These are phyloP conservation scores for Deroptyus accipitrinus DNA, from an alignment of 2,113 vertebrate genomes.

Conservation along the genomic window DNA sequence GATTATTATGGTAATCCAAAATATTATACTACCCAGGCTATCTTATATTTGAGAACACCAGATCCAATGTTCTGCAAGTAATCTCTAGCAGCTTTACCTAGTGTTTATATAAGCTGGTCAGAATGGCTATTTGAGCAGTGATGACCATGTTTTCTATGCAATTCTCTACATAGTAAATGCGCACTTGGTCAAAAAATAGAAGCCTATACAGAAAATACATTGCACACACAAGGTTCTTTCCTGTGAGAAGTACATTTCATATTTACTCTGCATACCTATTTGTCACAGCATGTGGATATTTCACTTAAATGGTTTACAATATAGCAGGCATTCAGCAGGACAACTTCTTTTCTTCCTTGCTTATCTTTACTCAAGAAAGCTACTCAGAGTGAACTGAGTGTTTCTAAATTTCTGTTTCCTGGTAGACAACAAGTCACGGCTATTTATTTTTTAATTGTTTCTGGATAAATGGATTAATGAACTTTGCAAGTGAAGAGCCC, in stretches of 20 bases:
- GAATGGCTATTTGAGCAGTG: conserved; percentile 9
- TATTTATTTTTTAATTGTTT: neutral
- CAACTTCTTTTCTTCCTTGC: neutral
- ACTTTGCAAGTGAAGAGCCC: neutral
- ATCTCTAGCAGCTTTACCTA: conserved; percentile 77
- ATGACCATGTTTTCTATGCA: neutral
- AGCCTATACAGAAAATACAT: neutral
- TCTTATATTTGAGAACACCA: conserved; percentile 85
- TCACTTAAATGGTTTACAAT: neutral
- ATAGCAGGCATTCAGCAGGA: neutral
- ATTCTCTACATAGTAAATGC: neutral
- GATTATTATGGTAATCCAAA: conserved; percentile 95
- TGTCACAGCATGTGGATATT: neutral
- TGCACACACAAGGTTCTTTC: neutral
- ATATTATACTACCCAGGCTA: conserved; percentile 84
- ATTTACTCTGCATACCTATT: neutral
- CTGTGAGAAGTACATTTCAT: neutral
- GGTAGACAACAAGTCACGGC: neutral
- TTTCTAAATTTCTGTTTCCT: neutral
- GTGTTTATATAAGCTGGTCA: conserved; percentile 68
- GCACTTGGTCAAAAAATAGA: neutral
- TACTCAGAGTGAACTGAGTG: neutral
- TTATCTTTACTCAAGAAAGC: neutral
- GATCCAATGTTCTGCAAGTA: conserved; percentile 80
- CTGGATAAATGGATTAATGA: neutral